These are phyloP conservation scores for Dissostichus mawsoni DNA, from an alignment of 2,113 vertebrate species.

Conservation along the genomic window DNA sequence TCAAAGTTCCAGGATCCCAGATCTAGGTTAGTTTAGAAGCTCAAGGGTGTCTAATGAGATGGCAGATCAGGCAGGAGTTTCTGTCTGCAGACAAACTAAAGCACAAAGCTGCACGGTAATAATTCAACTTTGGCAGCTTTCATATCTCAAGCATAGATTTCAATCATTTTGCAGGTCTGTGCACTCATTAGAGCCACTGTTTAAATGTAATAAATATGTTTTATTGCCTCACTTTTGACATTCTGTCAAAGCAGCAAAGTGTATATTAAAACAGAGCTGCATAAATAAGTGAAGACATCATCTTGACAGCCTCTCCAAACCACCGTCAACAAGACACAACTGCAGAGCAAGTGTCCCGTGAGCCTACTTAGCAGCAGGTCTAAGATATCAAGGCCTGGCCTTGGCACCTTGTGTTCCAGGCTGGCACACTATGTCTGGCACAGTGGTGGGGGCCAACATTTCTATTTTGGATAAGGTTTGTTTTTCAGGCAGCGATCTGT, in stretches of 20 bases:
- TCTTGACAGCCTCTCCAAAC: slow-evolving; percentile 40
- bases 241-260: slow-evolving; percentile 13
- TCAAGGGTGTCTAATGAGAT: slow-evolving; percentile 72
- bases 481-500: slow-evolving; percentile 75
- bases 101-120: slow-evolving; percentile 47
- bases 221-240: not conserved
- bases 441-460: slow-evolving; percentile 57
- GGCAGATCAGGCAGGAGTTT: slow-evolving; percentile 67
- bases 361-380: slow-evolving; percentile 49
- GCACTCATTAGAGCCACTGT: slow-evolving; percentile 8
- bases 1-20: slow-evolving; percentile 73
- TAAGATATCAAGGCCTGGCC: slow-evolving; percentile 66
- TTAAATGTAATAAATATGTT: slow-evolving; percentile 50
- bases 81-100: slow-evolving; percentile 62
- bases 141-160: slow-evolving; percentile 35
- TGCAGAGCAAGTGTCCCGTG: slow-evolving; percentile 35
- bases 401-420: slow-evolving; percentile 49
- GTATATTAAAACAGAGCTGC: slow-evolving; percentile 18
- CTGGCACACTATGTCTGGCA: slow-evolving; percentile 63
- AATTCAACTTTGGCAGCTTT: slow-evolving; percentile 46
- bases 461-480: slow-evolving; percentile 84
- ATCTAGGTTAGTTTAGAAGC: slow-evolving; percentile 71
- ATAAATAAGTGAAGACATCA: slow-evolving; percentile 33
- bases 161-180: slow-evolving; percentile 43
- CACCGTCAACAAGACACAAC: slow-evolving; percentile 38